These are phyloP conservation scores for Aradus depressus DNA, from an alignment of 2,888 invertebrate species.

Conservation along the genomic window DNA sequence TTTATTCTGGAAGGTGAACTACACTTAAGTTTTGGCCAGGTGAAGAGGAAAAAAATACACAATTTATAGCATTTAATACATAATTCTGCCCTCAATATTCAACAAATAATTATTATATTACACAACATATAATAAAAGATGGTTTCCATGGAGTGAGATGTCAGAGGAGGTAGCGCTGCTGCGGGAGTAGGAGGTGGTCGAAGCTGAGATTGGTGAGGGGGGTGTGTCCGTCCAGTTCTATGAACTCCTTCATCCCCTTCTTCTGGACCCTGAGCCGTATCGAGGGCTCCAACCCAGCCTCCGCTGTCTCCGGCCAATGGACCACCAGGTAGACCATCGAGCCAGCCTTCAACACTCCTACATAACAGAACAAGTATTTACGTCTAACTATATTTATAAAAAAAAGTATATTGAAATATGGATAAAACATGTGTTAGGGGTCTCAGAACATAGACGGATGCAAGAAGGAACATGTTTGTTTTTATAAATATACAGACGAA, in stretches of 20 bases:
- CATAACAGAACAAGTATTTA: constrained; percentile 9
- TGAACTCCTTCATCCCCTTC: constrained; percentile 41
- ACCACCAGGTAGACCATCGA: constrained; percentile 44
- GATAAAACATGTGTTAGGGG: no score
- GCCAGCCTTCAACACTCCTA: constrained; percentile 46
- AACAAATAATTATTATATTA: no score
- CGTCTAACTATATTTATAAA: background rate
- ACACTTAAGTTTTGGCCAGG: no score
- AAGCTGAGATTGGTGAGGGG: constrained; percentile 4
- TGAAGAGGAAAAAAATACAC: no score
- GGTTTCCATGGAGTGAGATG: no score
- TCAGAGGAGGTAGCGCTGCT: background rate
- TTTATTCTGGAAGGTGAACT: no score
- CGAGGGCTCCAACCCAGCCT: constrained; percentile 36
- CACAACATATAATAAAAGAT: no score
- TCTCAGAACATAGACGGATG: no score
- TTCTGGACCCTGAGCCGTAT: constrained; percentile 43
- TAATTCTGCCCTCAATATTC: no score
- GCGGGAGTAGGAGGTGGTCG: background rate
- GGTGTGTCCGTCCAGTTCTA: constrained; percentile 37
- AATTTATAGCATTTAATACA: no score
- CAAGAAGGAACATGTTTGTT: no score
- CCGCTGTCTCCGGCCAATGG: constrained; percentile 39
- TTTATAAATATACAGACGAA: no score
- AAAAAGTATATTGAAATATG: background rate